A percentile compares a stretch with the other conserved stretches of the same genome.
These are phyloP conservation scores for Pangasianodon gigas DNA, from an alignment of 2,113 vertebrate species.

Conservation along the genomic window DNA sequence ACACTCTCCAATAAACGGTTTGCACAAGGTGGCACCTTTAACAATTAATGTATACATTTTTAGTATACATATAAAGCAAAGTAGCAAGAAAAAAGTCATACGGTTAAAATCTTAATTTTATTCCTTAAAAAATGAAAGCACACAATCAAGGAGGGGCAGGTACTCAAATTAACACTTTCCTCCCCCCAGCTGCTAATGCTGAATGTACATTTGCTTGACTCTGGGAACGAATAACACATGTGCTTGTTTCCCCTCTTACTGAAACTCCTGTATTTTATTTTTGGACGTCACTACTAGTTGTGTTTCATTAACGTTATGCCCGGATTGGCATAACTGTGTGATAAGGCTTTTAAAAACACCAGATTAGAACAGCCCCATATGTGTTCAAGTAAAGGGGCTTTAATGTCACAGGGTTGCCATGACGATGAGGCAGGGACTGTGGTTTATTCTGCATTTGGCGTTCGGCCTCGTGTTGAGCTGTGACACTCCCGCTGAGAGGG, in stretches of 20 bases:
- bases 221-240: constrained; percentile 4
- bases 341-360: background rate
- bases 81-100: background rate
- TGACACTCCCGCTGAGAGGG: constrained; percentile 23
- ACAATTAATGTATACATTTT: background rate
- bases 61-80: background rate
- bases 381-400: constrained; percentile 12
- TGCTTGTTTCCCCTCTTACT: background rate
- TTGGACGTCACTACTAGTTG: constrained; percentile 16
- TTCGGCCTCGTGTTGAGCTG: constrained; percentile 16
- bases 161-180: background rate
- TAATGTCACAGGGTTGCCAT: constrained; percentile 47
- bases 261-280: constrained; percentile 18
- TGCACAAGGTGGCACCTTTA: constrained; percentile 9
- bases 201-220: background rate
- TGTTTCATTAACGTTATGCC: constrained; percentile 16
- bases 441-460: constrained; percentile 43
- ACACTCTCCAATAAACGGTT: constrained; percentile 21
- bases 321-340: constrained; percentile 17
- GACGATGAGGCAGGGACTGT: constrained; percentile 24
- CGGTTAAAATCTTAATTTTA: background rate
- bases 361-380: constrained; percentile 16
- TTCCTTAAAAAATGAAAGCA: background rate
- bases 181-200: no score
- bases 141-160: background rate